Evolutionary conservation across 2,113 vertebrate genomes (phyloP).

Genomic region (Piaya cayana): DNA sequence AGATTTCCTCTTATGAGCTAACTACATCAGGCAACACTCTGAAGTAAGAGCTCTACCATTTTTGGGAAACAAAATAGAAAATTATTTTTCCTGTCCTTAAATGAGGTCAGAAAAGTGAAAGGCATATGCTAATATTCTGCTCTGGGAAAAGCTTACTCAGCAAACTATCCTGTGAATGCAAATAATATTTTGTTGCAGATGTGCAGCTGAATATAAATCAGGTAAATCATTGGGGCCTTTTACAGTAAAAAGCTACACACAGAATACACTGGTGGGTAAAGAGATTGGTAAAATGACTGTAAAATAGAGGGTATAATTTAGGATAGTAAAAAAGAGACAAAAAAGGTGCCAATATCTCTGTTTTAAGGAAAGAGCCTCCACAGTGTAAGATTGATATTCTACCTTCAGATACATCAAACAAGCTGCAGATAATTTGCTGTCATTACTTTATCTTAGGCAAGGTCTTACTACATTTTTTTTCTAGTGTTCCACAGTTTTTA

Average conservation of each 20-base stretch:
- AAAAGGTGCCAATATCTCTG: background rate
- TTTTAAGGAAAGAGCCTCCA: background rate
- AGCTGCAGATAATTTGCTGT: background rate
- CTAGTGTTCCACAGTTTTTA: background rate
- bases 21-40: background rate
- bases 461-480: background rate
- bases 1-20: background rate
- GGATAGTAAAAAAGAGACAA: background rate
- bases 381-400: background rate
- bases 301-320: background rate
- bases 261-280: background rate
- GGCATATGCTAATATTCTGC: background rate
- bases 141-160: background rate
- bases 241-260: background rate
- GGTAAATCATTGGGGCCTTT: background rate
- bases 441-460: background rate
- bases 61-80: background rate
- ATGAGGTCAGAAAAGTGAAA: background rate
- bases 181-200: conserved; percentile 47
- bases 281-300: background rate
- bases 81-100: background rate
- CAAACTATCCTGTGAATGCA: conserved; percentile 3
- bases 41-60: background rate
- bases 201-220: background rate
- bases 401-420: background rate